Conservation (phyloP, 2,797 vertebrate species). For the Malurus splendens region DNA sequence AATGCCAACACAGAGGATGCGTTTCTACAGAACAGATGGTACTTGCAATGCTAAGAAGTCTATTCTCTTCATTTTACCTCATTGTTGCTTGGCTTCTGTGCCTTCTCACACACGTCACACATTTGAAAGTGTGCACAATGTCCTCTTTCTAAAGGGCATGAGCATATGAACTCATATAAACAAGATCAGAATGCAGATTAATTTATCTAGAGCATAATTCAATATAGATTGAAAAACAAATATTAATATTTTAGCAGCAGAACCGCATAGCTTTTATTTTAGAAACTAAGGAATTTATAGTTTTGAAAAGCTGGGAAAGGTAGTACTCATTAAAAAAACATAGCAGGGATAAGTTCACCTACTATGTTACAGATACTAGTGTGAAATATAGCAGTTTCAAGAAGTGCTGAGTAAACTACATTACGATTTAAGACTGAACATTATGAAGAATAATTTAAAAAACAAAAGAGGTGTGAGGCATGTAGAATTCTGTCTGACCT, state of each 20-base stretch:
- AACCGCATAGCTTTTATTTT: neutral
- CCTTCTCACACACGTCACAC: constrained; percentile 64
- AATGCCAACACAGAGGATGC: constrained; percentile 68
- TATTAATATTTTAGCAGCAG: neutral
- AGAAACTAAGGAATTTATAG: neutral
- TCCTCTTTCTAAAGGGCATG: constrained; percentile 58
- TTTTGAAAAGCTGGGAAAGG: neutral
- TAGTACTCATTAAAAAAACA: neutral
- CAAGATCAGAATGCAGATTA: constrained; percentile 50
- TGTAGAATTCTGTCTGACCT: neutral
- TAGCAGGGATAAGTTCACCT: neutral
- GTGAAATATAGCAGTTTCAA: neutral
- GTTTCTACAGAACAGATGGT: constrained; percentile 71
- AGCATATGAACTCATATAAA: constrained; percentile 52
- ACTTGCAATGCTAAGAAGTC: constrained; percentile 67
- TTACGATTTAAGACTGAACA: neutral
- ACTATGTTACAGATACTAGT: neutral
- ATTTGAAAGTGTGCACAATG: constrained; percentile 60
- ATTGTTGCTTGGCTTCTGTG: constrained; percentile 65
- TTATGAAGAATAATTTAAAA: neutral
- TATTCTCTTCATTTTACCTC: constrained; percentile 64
- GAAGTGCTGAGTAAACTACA: constrained; percentile 20
- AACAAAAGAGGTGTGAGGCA: neutral
- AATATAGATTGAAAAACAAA: neutral
- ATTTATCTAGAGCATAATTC: constrained; percentile 4